Conservation (phyloP, 2,797 vertebrate species). For the Pipistrellus pygmaeus region DNA sequence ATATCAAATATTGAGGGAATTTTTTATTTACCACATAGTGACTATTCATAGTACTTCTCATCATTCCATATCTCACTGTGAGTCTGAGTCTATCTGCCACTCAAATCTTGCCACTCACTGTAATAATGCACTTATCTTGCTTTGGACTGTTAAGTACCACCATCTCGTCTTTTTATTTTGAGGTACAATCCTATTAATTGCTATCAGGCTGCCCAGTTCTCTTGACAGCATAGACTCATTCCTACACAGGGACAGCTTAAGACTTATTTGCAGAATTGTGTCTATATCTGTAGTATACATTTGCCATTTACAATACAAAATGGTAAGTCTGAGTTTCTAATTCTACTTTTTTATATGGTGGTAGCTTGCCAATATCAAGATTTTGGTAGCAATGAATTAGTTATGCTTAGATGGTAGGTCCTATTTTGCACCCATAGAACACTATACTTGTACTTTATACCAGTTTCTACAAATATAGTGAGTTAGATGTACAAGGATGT, state of each 20-base stretch:
- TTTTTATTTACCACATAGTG: background rate
- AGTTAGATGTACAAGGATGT: background rate
- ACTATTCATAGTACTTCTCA: background rate
- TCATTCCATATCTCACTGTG: background rate
- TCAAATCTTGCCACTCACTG: background rate
- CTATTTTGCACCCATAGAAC: background rate
- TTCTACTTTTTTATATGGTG: background rate
- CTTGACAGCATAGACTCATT: background rate
- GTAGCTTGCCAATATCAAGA: background rate
- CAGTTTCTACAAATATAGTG: background rate
- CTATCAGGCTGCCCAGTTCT: background rate
- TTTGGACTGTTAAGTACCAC: background rate
- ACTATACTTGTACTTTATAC: background rate
- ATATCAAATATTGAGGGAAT: background rate
- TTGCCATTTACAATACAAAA: background rate
- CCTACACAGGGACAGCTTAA: background rate
- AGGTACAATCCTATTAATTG: background rate
- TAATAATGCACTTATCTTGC: background rate
- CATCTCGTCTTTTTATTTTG: background rate
- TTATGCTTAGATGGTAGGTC: background rate
- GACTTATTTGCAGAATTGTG: background rate
- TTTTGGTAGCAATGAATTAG: background rate
- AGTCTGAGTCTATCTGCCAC: background rate
- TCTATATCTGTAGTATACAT: background rate
- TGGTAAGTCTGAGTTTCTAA: background rate